Base-by-base conservation (phyloP, 2,113 vertebrate species). In the Girardinichthys multiradiatus region DNA sequence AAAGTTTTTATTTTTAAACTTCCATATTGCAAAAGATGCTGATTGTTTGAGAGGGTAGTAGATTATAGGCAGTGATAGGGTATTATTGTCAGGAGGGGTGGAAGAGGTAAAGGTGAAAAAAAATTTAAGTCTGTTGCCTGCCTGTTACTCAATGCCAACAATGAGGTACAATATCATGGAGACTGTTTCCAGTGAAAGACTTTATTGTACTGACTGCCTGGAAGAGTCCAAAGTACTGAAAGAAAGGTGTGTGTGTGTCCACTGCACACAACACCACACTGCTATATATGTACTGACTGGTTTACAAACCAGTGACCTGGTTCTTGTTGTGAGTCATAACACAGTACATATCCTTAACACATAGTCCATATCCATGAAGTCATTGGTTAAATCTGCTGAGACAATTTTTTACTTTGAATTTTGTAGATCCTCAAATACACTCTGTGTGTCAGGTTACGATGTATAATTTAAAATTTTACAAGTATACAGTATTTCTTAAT, bases 151-250 rank as follows among this genome's bases (percentile, higher is more conserved):
- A 65, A 70, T 37, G 74, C 84, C 81, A 81, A 79, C 74, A 70
- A 57, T 72, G 75, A 89, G 82, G 84, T 91, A 71, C 70, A 84
- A 82, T 74, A 80, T 68, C 81, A 82, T 84, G 79, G 48, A 76
- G 82, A 68, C 83, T 85, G 76, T 81, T 87, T 82, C 79, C 65
- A 66, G 64, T 89, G 63, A 91, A 91, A 91, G 84, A 45, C 83
- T 68, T 76, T 74, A 89, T 91, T 91, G 89, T 91, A 81, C 48
- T 8, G 9, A 60, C 78, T 67, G 67, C 73, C 80, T 31, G 9
- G 54, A 61, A 76, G 57, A 76, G 86, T 87, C 79, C 79, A 86
- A 86, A 89, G 86, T 79, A 28, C 81, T 82, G 76, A 81, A 73
- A 77, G 74, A 77, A 45, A 64, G n/a, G 80, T 82, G 73, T 81